Percentiles rank a stretch among this genome's conserved stretches.
Conservation (phyloP, 2,113 vertebrate species). For the Zosterops hypoxanthus region DNA sequence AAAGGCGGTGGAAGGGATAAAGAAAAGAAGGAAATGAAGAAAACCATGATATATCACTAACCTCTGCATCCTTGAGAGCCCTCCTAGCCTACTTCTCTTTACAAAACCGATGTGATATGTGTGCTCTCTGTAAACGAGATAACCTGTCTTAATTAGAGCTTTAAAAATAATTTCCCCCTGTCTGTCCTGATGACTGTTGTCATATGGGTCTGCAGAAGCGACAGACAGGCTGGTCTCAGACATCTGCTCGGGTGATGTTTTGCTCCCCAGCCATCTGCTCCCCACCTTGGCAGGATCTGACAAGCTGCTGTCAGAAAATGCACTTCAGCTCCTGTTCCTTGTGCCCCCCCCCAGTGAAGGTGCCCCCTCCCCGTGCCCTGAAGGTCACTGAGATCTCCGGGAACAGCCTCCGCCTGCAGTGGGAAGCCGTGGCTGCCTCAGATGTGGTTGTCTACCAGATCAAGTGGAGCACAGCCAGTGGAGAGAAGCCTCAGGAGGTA, state of each 20-base stretch:
- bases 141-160: slow-evolving; percentile 36
- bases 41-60: not conserved
- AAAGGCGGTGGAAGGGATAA: not conserved
- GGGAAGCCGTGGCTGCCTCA: slow-evolving; percentile 80
- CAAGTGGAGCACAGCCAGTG: slow-evolving; percentile 88
- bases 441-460: slow-evolving; percentile 90
- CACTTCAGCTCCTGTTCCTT: not conserved
- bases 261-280: slow-evolving; percentile 25
- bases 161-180: not conserved
- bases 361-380: slow-evolving; percentile 82
- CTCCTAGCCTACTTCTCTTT: not conserved
- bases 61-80: not conserved
- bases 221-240: not conserved
- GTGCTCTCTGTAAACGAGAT: not conserved
- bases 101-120: rapidly evolving
- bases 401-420: slow-evolving; percentile 79
- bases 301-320: not conserved
- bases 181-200: not conserved
- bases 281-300: not conserved
- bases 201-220: not conserved
- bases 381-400: slow-evolving; percentile 84
- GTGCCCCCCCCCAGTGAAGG: slow-evolving; percentile 78
- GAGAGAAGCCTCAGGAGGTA: slow-evolving; percentile 88
- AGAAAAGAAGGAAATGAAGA: not conserved
- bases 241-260: not conserved